Evolutionary conservation across 1,140 invertebrate genomes (phyloP).

Genomic region (Calliopsis andreniformis): DNA sequence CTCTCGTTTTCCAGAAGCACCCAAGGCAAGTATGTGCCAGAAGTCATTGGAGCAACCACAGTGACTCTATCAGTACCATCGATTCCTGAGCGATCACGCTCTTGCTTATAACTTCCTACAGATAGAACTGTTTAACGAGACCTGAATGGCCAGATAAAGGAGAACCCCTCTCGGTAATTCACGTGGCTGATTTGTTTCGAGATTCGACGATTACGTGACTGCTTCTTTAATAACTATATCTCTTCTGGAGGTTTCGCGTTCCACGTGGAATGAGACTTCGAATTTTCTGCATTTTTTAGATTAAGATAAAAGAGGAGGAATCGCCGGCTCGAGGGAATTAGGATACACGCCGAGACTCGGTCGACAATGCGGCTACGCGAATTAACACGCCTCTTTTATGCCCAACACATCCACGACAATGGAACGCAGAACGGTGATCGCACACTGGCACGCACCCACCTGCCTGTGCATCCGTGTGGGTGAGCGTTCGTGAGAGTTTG

Average conservation of each 20-base stretch:
- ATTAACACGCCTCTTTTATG: conserved; percentile 51
- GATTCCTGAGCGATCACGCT: background rate
- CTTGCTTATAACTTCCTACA: conserved; percentile 22
- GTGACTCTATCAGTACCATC: conserved; percentile 4
- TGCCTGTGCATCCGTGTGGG: conserved; percentile 5
- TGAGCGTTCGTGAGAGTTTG: background rate
- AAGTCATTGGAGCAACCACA: background rate
- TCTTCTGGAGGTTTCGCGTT: background rate
- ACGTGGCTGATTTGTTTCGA: background rate
- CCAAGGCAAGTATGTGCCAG: too few species aligned
- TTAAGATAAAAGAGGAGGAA: background rate
- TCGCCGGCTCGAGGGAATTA: background rate
- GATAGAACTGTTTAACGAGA: conserved; percentile 17
- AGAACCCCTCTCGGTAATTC: background rate
- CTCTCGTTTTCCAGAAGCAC: too few species aligned
- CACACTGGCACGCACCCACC: conserved; percentile 33
- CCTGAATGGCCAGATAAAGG: background rate
- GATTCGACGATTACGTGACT: background rate
- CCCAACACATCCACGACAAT: conserved; percentile 38
- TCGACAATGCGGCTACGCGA: conserved; percentile 36
- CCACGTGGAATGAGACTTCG: too few species aligned
- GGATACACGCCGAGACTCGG: background rate
- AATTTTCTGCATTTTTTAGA: conserved; percentile 5
- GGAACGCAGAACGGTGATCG: conserved; percentile 36
- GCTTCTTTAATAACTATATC: conserved; percentile 2